phyloP scores from a whole-genome alignment of 2,888 invertebrate species.

The Drosophila seclusa region DNA sequence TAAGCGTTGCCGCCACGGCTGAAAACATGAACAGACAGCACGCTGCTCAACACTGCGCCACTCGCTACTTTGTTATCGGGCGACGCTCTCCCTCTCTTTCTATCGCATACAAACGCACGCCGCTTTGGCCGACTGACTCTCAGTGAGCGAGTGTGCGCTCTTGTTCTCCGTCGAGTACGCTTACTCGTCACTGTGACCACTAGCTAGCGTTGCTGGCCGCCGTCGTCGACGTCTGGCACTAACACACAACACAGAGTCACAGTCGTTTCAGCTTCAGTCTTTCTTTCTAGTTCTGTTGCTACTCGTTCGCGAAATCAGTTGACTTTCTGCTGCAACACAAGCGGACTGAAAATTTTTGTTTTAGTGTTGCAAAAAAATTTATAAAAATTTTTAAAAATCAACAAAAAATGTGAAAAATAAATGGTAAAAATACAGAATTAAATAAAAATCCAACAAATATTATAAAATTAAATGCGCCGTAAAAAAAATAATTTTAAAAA shows the following conservation, averaged over 20 bases:
- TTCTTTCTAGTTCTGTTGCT: conserved; percentile 83
- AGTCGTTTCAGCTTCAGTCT: conserved; percentile 78
- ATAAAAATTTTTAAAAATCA: conserved; percentile 73
- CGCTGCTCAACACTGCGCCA: conserved; percentile 42
- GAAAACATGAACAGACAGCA: conserved; percentile 36
- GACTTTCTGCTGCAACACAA: conserved; percentile 82
- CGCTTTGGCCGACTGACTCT: conserved; percentile 41
- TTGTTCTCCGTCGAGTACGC: conserved; percentile 27
- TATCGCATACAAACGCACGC: conserved; percentile 30
- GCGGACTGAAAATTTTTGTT: conserved; percentile 82
- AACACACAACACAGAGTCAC: conserved; percentile 62
- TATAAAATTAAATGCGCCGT: conserved; percentile 69
- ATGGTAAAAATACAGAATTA: conserved; percentile 76
- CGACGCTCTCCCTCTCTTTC: conserved; percentile 32
- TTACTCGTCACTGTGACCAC: conserved; percentile 47
- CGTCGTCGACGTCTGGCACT: conserved; percentile 52
- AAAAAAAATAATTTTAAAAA: conserved; percentile 46
- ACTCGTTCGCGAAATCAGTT: conserved; percentile 84
- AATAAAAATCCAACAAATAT: conserved; percentile 69
- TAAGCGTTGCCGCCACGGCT: conserved; percentile 38
- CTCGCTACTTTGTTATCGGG: conserved; percentile 67
- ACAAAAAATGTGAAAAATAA: conserved; percentile 80
- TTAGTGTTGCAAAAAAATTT: conserved; percentile 82
- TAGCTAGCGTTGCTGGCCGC: conserved; percentile 44
- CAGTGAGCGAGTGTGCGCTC: conserved; percentile 49